Conservation (phyloP, 53 echinoderm and acorn worm species). For the Apostichopus leukothele region DNA sequence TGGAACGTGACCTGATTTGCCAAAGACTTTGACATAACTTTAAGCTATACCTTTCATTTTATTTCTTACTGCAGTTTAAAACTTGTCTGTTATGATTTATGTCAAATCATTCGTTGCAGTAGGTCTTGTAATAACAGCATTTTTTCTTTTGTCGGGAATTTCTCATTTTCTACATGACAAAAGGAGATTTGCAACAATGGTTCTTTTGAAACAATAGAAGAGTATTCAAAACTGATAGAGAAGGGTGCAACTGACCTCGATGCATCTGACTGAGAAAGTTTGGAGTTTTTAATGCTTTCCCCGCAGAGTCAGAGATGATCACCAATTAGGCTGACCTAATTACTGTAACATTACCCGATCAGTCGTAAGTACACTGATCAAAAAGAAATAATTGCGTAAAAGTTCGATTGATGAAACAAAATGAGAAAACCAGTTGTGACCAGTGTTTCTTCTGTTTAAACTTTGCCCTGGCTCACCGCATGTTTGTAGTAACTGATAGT, state of each 20-base stretch:
- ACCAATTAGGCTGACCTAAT: slow-evolving; percentile 29
- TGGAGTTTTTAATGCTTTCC: slow-evolving; percentile 6
- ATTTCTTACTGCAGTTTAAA: no score
- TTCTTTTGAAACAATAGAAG: neutral
- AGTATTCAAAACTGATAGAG: neutral
- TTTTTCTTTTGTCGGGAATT: no score
- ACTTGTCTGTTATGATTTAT: no score
- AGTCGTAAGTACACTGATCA: neutral
- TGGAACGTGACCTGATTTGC: no score
- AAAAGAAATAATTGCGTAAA: slow-evolving; percentile 17
- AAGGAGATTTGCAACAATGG: neutral
- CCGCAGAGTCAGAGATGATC: slow-evolving; percentile 1
- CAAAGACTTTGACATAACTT: no score
- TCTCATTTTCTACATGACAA: no score
- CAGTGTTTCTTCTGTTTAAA: slow-evolving; percentile 34
- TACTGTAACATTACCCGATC: slow-evolving; percentile 18
- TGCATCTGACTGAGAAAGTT: slow-evolving; percentile 16
- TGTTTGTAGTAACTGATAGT: neutral
- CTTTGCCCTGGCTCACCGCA: slow-evolving; percentile 2
- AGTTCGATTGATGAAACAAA: neutral
- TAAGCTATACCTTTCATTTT: no score
- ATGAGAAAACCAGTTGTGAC: slow-evolving; percentile 9
- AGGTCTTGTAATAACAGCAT: no score
- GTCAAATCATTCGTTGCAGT: no score
- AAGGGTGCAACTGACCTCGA: slow-evolving; percentile 17